phyloP scores from a whole-genome alignment of 2,797 vertebrate species.

The Acrossocheilus fasciatus region DNA sequence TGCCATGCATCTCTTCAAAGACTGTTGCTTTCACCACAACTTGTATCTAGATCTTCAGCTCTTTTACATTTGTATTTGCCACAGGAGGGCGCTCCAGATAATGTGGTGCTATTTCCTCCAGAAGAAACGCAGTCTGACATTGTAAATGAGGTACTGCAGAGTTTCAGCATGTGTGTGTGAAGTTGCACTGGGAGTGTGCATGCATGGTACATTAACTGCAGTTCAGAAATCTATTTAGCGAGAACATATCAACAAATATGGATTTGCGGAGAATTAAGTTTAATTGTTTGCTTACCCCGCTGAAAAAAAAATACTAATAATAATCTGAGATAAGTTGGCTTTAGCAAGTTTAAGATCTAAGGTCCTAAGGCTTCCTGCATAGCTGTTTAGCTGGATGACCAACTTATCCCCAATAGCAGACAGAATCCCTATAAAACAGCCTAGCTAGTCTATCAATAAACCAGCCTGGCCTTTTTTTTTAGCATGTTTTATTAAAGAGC shows the following conservation, averaged over 20 bases:
- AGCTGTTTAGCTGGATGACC: background rate
- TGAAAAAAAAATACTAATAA: background rate
- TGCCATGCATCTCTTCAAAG: slow-evolving; percentile 26
- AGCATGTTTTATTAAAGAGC: no score
- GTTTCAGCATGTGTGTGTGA: slow-evolving; percentile 31
- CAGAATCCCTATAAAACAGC: background rate
- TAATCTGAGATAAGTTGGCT: background rate
- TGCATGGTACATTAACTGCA: slow-evolving; percentile 15
- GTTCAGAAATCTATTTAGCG: slow-evolving; percentile 25
- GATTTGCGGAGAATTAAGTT: background rate
- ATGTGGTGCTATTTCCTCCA: slow-evolving; percentile 77
- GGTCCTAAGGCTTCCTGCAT: background rate
- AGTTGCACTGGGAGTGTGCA: slow-evolving; percentile 35
- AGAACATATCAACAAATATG: slow-evolving; percentile 30
- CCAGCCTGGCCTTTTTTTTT: background rate
- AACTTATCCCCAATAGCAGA: background rate
- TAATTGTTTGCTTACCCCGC: background rate
- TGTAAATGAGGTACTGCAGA: slow-evolving; percentile 61
- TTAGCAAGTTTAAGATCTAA: background rate
- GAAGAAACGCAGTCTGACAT: slow-evolving; percentile 67
- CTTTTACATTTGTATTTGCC: slow-evolving; percentile 70
- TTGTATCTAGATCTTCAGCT: background rate
- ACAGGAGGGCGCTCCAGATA: slow-evolving; percentile 79
- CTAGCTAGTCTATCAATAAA: background rate
- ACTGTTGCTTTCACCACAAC: slow-evolving; percentile 13